phyloP scores from a whole-genome alignment of 2,113 vertebrate species.

The Proteles cristata region DNA sequence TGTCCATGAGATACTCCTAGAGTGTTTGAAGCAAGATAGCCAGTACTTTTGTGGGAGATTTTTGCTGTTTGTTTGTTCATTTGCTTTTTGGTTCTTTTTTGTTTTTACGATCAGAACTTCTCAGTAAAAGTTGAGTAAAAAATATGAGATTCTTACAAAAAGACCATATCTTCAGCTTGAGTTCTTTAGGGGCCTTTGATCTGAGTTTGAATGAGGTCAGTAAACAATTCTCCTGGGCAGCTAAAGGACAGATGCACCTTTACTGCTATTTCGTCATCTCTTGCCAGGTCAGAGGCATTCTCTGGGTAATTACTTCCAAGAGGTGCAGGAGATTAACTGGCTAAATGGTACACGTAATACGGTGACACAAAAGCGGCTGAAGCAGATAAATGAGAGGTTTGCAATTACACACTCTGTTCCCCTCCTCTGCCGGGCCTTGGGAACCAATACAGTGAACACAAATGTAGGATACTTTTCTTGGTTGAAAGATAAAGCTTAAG shows the following conservation, averaged over 20 bases:
- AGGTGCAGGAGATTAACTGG: constrained; percentile 45
- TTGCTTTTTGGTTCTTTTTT: constrained; percentile 12
- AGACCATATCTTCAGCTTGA: not conserved
- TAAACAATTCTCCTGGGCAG: not conserved
- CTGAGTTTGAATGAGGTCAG: constrained; percentile 54
- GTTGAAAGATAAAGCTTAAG: not conserved
- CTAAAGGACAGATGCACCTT: not conserved
- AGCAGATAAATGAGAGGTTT: constrained; percentile 64
- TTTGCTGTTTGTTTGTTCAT: not conserved
- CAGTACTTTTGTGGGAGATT: not conserved
- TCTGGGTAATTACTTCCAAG: constrained; percentile 55
- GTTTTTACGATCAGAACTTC: constrained; percentile 25
- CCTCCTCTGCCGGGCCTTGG: constrained; percentile 35
- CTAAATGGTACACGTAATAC: constrained; percentile 40
- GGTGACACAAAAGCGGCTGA: constrained; percentile 29
- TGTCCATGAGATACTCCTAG: not conserved
- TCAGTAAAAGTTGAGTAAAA: constrained; percentile 49
- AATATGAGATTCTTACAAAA: constrained; percentile 14
- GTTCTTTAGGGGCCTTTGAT: constrained; percentile 25
- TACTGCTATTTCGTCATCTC: not conserved
- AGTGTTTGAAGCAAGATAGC: not conserved
- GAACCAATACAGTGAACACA: constrained; percentile 29
- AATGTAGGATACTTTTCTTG: not conserved
- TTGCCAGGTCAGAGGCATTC: not conserved
- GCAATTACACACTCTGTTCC: constrained; percentile 35